phyloP scores from a whole-genome alignment of 2,888 invertebrate genomes.

The Agonopterix subpropinquella region DNA sequence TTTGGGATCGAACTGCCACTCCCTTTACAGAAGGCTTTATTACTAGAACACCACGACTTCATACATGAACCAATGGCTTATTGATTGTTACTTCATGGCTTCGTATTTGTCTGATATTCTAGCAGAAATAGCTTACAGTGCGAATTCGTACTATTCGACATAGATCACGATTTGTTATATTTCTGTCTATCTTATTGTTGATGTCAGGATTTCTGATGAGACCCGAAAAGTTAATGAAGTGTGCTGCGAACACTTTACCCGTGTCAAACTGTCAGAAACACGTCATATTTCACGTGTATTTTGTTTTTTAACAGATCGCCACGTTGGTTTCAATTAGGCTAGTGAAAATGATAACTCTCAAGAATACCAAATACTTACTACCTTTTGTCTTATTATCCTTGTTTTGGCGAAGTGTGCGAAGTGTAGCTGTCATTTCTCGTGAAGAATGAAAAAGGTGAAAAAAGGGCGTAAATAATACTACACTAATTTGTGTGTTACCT shows the following conservation, averaged over 20 bases:
- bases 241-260: conserved; percentile 60
- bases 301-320: conserved; percentile 45
- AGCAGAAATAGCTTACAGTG: conserved; percentile 5
- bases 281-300: conserved; percentile 58
- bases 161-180: not conserved
- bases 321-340: conserved; percentile 49
- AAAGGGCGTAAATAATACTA: conserved; percentile 63
- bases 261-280: conserved; percentile 67
- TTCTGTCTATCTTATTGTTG: not conserved
- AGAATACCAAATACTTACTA: conserved; percentile 14
- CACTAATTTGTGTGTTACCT: conserved; percentile 64
- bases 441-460: conserved; percentile 50
- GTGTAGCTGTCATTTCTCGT: conserved; percentile 40
- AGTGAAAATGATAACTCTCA: conserved; percentile 28
- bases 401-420: conserved; percentile 8
- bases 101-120: too few relatives aligned
- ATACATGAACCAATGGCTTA: too few relatives aligned
- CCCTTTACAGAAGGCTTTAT: too few relatives aligned
- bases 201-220: conserved; percentile 13
- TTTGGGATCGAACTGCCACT: too few relatives aligned
- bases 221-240: conserved; percentile 62
- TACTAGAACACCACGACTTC: too few relatives aligned
- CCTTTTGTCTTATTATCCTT: conserved; percentile 15
- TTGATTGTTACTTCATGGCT: too few relatives aligned
- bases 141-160: conserved; percentile 22